Percentiles rank a stretch among this genome's conserved stretches.
phyloP scores from a whole-genome alignment of 2,113 vertebrate species.

The Raja brachyura region DNA sequence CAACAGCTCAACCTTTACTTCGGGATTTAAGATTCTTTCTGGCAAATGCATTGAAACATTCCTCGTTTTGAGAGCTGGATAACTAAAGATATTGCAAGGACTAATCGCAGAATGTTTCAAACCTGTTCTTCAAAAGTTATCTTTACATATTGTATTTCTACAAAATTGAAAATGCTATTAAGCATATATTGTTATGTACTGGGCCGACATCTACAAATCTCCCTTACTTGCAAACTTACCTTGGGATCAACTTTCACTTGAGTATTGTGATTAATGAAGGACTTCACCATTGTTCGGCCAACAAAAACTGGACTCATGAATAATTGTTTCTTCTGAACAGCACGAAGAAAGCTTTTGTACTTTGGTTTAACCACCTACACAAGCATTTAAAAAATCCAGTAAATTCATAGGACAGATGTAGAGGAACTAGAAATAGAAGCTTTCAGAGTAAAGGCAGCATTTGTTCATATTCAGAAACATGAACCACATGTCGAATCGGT shows the following conservation, averaged over 20 bases:
- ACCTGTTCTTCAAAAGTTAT: background rate
- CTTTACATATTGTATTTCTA: too few relatives aligned
- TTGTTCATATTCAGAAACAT: background rate
- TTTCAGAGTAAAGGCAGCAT: background rate
- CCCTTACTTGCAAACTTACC: constrained; percentile 54
- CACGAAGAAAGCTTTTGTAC: constrained; percentile 73
- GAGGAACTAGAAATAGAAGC: background rate
- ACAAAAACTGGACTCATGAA: constrained; percentile 74
- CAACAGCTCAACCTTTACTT: too few relatives aligned
- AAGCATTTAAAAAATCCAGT: background rate
- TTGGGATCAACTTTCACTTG: constrained; percentile 66
- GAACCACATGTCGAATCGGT: background rate
- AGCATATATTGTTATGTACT: background rate
- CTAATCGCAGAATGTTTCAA: background rate
- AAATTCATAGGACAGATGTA: background rate
- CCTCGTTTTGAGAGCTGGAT: too few relatives aligned
- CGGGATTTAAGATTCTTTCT: too few relatives aligned
- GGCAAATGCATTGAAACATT: too few relatives aligned
- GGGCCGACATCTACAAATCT: background rate
- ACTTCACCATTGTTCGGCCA: constrained; percentile 67
- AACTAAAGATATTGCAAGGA: background rate
- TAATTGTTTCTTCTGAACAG: constrained; percentile 85
- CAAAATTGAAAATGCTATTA: too few relatives aligned
- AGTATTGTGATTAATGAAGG: constrained; percentile 81
- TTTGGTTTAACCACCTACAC: constrained; percentile 64